Conservation (phyloP, 2,113 vertebrate species). For the Spermophilus dauricus region DNA sequence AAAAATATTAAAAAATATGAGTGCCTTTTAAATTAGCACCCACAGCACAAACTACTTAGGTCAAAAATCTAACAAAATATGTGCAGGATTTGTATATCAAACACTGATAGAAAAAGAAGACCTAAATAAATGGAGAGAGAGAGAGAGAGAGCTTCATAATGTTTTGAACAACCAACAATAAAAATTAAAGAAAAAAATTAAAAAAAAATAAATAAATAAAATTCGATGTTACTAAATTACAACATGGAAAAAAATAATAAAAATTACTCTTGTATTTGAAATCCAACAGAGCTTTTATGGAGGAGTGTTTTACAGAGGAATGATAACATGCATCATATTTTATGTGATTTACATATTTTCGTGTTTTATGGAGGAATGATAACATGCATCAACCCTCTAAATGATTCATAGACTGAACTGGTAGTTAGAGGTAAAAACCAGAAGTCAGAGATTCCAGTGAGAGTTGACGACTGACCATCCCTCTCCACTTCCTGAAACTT, state of each 20-base stretch:
- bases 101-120: neutral
- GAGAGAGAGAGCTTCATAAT: too few species aligned
- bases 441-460: neutral
- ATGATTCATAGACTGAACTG: neutral
- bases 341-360: neutral
- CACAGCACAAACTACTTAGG: neutral
- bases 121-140: neutral
- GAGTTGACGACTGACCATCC: neutral
- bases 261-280: neutral
- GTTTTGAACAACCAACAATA: too few species aligned
- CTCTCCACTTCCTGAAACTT: neutral
- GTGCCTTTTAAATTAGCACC: constrained; percentile 1
- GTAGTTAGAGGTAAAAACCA: constrained; percentile 8
- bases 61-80: neutral
- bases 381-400: neutral
- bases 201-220: too few species aligned
- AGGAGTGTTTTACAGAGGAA: neutral
- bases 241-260: too few species aligned
- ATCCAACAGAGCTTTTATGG: neutral
- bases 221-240: too few species aligned
- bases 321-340: neutral
- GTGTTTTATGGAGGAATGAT: neutral
- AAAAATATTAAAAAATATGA: neutral
- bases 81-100: neutral
- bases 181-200: too few species aligned